Base-by-base conservation (phyloP, 1,140 invertebrate genomes). In the Thereuonema tuberculata region DNA sequence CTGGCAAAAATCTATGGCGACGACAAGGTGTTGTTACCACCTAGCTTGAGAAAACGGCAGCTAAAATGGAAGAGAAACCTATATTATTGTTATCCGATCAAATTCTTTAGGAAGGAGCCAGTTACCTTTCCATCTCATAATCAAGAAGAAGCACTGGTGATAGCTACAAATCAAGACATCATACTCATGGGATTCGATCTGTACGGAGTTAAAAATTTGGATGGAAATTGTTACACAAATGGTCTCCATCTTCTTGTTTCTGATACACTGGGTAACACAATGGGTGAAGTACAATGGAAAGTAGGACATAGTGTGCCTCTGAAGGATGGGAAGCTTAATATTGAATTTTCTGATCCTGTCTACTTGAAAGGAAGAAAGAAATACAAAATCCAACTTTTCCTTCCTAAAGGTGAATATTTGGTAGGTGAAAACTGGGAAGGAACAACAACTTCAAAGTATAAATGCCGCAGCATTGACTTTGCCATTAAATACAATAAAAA, bases 1-100 rank as follows among this genome's bases (percentile, higher is more conserved):
- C 59, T 71, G 23, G 54, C 62, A 1, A 46, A 61, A 29, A 63
- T 70, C n/a, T 56, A 48, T 2, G 61, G 52, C 21, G 46, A 59
- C 9, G 55, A n/a, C 2, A 37, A 37, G 17, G n/a, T 37, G 3
- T 27, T 53, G 14, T 46, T 67, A 5, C 66, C 66, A 17, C 53
- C 59, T 3, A 43, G 54, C 2, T 58, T 64, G 61, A 47, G 37
- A 15, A 37, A 47, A 3, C 54, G 43, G 43, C 61, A 63, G 37
- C 47, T 65, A 12, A 55, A 55, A 29, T 55, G 53, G 53, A 55
- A 55, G 26, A 14, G 53, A 27, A 28, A 5, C 21, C 27, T 55
- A 25, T 55, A 55, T 29, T 28, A 28, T 21, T 55, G 53, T 29
- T 55, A 55, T 28, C 53, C 53, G 23, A 25, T 55, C 3, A 55